Evolutionary conservation across 2,888 invertebrate species (phyloP), one percentile per base, ranked within the genome.

Genomic region (Drosophila falleni): DNA sequence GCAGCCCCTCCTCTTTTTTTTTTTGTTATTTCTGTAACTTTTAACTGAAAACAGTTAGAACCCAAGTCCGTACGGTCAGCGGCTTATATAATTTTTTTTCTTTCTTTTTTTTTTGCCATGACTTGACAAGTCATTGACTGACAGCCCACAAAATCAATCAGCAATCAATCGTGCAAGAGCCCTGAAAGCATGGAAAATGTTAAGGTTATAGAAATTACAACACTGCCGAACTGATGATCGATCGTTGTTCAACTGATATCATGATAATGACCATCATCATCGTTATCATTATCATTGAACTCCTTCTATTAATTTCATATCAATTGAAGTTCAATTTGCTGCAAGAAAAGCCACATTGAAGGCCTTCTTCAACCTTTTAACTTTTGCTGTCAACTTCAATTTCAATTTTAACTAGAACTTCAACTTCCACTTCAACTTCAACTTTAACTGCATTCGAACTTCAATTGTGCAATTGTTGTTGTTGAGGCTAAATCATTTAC

Each of bases 401-500:
- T 19, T 60, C 60, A 51, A 42, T 23, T 56, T 49, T 15, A 35
- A 49, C 19, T 49, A 31, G 15, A 56, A 44, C 54, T 50, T 53
- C 19, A 59, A 55, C 35, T 44, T 29, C 29, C 29, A 29, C 29
- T 29, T 56, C 41, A 59, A 19, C 26, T 49, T 56, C 13, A 39
- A 37, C n/a, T 41, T 65, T 33, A 50, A 41, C 39, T 47, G 51
- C 56, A 62, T 61, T 77, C 62, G 49, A 78, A 42, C 46, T 54
- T 74, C 58, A 71, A 76, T 80, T 78, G 65, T 69, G 65, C 63
- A 76, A 73, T 64, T 55, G 44, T 35, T 56, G 54, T 35, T 50
- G n/a, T n/a, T 66, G 54, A 46, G 37, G 47, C 54, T 66, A 66
- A 63, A 66, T 66, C 47, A 67, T 78, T 78, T 84, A 83, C 81